Base-by-base conservation (phyloP, 2,113 vertebrate genomes). In the Centrocercus urophasianus region DNA sequence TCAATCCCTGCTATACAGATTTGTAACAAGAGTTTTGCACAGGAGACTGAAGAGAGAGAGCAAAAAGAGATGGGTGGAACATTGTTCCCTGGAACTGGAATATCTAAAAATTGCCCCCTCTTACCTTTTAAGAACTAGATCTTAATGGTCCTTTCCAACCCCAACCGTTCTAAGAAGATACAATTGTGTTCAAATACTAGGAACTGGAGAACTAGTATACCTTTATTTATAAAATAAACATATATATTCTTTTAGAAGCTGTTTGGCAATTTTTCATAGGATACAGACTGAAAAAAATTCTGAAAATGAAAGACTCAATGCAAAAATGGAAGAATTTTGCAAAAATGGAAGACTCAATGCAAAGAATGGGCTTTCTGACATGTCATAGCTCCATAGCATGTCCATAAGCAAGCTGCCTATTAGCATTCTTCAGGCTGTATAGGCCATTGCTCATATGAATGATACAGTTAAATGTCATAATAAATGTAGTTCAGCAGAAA, bases 31-130 rank as follows among this genome's bases (percentile, higher is more conserved):
- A 85, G 24, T 15, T 56, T 60, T 8, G 48, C 42, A 43, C 28
- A 47, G 22, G 34, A 10, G 50, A 11, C 0, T 43, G 13, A 34
- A 2, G 4, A 42, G 11, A 16, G 6, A 2, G 6, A 2, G 4
- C n/a, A 50, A 42, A 86, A 88, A 64, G 22, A 19, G 6, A 56
- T 2, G 3, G 54, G 72, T 67, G 20, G 0, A 11, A 14, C 13
- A 18, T 7, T 1, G 0, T 24, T 91, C 10, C 13, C 18, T 25
- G 6, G 28, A 30, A 56, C 54, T 56, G 10, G 54, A 18, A 19
- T 43, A 59, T 3, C 54, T 67, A 38, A 1, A 38, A 48, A n/a
- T 42, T 50, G n/a, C 13, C 8, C 38, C 16, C 28, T 71, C 60
- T 54, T 60, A 59, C 32, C 27, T 64, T 3, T 32, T 56, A 30